These are phyloP conservation scores for Halcyon smyrnensis DNA, from an alignment of 2,797 vertebrate species.

Conservation along the genomic window DNA sequence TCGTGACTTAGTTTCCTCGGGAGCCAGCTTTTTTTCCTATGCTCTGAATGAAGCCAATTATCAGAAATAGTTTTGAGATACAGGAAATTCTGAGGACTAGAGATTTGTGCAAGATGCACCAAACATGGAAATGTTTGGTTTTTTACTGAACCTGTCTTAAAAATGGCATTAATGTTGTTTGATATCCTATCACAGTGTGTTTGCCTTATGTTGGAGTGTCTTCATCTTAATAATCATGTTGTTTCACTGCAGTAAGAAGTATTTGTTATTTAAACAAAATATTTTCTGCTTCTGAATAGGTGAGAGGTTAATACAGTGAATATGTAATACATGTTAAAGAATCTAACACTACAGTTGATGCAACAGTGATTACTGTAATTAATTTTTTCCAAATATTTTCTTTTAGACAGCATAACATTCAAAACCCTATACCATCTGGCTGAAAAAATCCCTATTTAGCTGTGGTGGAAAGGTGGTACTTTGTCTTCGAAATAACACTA, in stretches of 20 bases:
- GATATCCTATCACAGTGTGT: neutral
- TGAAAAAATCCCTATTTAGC: neutral
- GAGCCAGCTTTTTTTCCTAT: neutral
- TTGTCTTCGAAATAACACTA: neutral
- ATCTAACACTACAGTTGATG: neutral
- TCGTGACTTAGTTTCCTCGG: neutral
- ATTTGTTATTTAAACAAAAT: slow-evolving; percentile 17
- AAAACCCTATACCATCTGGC: neutral
- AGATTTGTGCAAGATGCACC: neutral
- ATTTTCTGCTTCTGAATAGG: neutral
- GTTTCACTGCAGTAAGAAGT: neutral
- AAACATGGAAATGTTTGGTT: neutral
- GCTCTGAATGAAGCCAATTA: neutral
- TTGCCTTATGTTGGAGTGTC: neutral
- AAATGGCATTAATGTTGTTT: neutral
- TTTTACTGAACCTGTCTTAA: neutral
- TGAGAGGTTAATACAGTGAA: neutral
- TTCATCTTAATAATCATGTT: neutral
- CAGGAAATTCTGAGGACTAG: neutral
- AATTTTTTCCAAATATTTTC: slow-evolving; percentile 17
- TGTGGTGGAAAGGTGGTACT: neutral
- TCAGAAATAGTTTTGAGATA: neutral
- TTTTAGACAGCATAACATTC: neutral
- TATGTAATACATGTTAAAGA: neutral
- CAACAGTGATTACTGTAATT: neutral